Conservation (phyloP, 2,113 vertebrate species). For the Ceuthmochares aereus region DNA sequence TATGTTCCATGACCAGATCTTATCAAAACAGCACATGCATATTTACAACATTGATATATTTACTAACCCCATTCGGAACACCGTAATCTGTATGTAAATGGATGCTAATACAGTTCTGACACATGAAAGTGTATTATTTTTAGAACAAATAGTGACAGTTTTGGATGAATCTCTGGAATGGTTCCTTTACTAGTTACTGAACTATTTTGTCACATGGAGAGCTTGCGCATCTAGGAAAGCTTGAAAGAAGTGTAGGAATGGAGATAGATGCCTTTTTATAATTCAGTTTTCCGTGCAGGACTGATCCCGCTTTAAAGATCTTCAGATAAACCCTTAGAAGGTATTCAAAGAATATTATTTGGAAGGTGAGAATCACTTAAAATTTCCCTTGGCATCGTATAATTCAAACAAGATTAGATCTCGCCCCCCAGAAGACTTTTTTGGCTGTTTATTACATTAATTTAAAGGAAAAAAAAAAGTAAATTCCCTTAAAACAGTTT, state of each 20-base stretch:
- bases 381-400: conserved; percentile 32
- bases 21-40: neutral
- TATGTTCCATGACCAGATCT: neutral
- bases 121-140: neutral
- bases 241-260: neutral
- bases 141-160: neutral
- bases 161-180: neutral
- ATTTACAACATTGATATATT: neutral
- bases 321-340: neutral
- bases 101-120: neutral
- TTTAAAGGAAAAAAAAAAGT: neutral
- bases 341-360: neutral
- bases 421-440: neutral
- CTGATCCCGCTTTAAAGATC: neutral
- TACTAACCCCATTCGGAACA: neutral
- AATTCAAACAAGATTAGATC: conserved; percentile 37
- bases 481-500: neutral
- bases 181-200: neutral
- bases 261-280: neutral
- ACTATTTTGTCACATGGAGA: neutral
- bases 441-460: neutral
- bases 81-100: neutral
- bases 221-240: neutral
- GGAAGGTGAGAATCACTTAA: neutral
- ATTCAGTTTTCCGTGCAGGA: conserved; percentile 4